Percentiles rank a stretch among this genome's conserved stretches.
These are phyloP conservation scores for Sebastes flavidus DNA, from an alignment of 2,797 vertebrate species.

Conservation along the genomic window DNA sequence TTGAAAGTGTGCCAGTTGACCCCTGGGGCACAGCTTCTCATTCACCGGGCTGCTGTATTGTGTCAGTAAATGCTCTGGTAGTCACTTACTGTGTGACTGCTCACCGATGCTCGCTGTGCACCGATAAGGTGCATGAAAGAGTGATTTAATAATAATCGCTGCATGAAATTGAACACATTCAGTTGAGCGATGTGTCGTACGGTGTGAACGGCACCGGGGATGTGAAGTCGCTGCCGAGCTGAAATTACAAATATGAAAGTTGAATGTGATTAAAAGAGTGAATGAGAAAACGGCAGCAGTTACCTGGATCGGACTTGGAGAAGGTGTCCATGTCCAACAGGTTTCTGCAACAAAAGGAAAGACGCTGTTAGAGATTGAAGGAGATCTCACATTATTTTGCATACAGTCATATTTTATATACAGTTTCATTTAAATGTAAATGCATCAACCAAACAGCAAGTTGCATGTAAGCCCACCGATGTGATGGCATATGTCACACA, in stretches of 20 bases:
- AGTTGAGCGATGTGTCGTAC: background rate
- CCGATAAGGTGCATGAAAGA: conserved; percentile 15
- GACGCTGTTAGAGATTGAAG: conserved; percentile 10
- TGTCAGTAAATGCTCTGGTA: background rate
- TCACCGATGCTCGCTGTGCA: conserved; percentile 4
- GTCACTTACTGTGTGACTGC: background rate
- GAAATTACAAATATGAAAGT: background rate
- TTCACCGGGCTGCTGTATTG: background rate
- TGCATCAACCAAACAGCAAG: no score
- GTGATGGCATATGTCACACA: background rate
- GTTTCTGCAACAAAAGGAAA: conserved; percentile 80
- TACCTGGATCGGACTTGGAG: conserved; percentile 96
- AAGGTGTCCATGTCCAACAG: conserved; percentile 96
- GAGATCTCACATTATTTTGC: background rate
- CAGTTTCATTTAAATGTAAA: background rate
- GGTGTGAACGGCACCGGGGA: background rate
- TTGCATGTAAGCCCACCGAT: background rate
- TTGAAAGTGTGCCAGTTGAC: conserved; percentile 14
- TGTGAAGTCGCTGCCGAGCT: background rate
- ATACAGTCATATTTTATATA: background rate
- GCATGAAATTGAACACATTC: conserved; percentile 12
- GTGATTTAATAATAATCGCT: conserved; percentile 33
- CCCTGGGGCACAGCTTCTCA: conserved; percentile 9
- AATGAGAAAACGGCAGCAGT: conserved; percentile 34
- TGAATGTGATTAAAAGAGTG: background rate